Evolutionary conservation across 2,113 vertebrate species (phyloP), one percentile per base, ranked within the genome.

Genomic region (Otocyon megalotis): DNA sequence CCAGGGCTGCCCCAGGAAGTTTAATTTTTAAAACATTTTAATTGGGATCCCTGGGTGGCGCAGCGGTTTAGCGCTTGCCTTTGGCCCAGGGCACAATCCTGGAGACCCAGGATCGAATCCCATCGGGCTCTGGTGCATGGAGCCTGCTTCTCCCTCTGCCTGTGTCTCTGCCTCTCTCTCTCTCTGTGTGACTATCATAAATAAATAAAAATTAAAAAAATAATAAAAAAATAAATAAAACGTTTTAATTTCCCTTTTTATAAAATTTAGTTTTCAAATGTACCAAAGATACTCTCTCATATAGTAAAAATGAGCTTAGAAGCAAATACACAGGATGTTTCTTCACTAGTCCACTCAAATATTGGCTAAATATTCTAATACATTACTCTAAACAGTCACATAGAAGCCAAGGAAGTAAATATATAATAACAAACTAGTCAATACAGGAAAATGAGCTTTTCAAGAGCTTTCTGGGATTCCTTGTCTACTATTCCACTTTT

Each of bases 391-490:
- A n/a, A 62, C 10, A 80, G 80, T 63, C 14, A 93, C 48, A 76
- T 0, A 86, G 56, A 71, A 91, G 26, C 53, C 67, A 88, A 86
- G 8, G 26, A 86, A 88, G 58, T 81, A 82, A 93, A 28, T 65
- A 77, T 43, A 43, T 43, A 97, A 14, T 76, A 79, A 87, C 50
- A 88, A 96, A 84, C 17, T 53, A 69, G 30, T 85, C 60, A 62
- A 82, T 95, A 83, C 1, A 92, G 54, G 22, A 88, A 95, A 90
- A 96, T 54, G 35, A 90, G 19, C 17, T 93, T 96, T 92, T 60
- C 15, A 63, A 93, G 84, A 90, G 43, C 15, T 92, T 97, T 84
- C 62, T 63, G 43, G 48, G 94, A 95, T 71, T 74, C 50, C 89
- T 92, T 53, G 88, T 37, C 60, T 67, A 60, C 1, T 86, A 22